Conservation (phyloP, 2,113 vertebrate genomes). For the Tursiops truncatus region DNA sequence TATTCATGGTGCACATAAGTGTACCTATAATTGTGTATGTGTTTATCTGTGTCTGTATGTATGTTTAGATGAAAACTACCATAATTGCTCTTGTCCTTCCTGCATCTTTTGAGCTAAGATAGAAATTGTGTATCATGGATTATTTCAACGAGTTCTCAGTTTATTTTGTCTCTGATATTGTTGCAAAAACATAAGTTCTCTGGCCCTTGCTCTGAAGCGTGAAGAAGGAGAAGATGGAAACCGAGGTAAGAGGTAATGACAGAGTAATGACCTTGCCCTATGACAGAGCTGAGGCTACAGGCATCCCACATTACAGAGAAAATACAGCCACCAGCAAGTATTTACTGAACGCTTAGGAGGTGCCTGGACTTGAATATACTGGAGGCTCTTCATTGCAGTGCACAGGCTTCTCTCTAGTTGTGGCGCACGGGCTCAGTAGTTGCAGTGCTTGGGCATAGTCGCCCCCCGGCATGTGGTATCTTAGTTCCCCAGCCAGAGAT, state of each 20-base stretch:
- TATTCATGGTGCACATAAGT: background rate
- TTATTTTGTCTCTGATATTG: background rate
- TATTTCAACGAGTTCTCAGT: conserved; percentile 19
- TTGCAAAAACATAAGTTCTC: conserved; percentile 25
- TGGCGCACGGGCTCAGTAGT: too few relatives aligned
- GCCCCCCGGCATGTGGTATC: too few relatives aligned
- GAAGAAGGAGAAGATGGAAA: background rate
- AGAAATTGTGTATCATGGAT: background rate
- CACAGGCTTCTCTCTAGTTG: too few relatives aligned
- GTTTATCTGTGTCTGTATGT: background rate
- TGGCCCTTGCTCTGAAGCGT: background rate
- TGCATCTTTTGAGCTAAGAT: background rate
- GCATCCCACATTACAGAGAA: background rate
- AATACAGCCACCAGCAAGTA: background rate
- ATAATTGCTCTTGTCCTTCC: background rate
- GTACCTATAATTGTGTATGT: background rate
- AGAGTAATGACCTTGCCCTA: background rate
- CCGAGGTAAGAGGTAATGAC: background rate
- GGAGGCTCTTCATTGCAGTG: too few relatives aligned
- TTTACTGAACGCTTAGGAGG: background rate
- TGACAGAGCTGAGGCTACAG: background rate
- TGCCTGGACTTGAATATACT: background rate
- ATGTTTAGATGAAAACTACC: background rate
- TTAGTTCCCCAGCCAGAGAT: too few relatives aligned
- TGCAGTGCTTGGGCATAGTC: too few relatives aligned